Evolutionary conservation across 2,113 vertebrate genomes (phyloP).

Genomic region (Takifugu flavidus): DNA sequence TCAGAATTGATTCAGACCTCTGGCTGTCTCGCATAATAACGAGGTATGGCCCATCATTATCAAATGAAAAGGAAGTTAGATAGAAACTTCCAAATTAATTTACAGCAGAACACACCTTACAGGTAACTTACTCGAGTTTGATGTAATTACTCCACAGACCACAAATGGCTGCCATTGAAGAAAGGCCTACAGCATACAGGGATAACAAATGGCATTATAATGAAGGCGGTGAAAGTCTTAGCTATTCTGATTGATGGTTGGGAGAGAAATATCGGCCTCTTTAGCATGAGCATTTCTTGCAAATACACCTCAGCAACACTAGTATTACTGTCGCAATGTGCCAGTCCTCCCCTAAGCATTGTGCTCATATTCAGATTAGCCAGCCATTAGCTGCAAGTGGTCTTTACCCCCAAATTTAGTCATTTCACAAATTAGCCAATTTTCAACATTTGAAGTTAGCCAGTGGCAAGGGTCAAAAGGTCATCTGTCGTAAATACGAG

Average conservation of each 20-base stretch:
- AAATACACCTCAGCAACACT: slow-evolving; percentile 51
- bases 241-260: slow-evolving; percentile 58
- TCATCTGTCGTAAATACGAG: slow-evolving; percentile 67
- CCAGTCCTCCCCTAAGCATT: slow-evolving; percentile 54
- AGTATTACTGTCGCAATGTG: slow-evolving; percentile 50
- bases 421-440: slow-evolving; percentile 72
- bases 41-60: slow-evolving; percentile 65
- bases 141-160: slow-evolving; percentile 78
- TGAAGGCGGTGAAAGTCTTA: slow-evolving; percentile 66
- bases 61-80: slow-evolving; percentile 72
- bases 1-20: slow-evolving; percentile 28
- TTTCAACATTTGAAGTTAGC: slow-evolving; percentile 62
- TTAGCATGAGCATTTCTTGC: slow-evolving; percentile 45
- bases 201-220: slow-evolving; percentile 75
- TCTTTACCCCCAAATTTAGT: slow-evolving; percentile 65
- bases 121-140: slow-evolving; percentile 76
- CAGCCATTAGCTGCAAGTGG: slow-evolving; percentile 69
- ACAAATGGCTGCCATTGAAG: slow-evolving; percentile 79
- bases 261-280: slow-evolving; percentile 53
- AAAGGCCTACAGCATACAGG: slow-evolving; percentile 76
- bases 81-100: slow-evolving; percentile 79
- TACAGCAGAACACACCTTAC: slow-evolving; percentile 78
- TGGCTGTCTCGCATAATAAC: slow-evolving; percentile 67
- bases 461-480: slow-evolving; percentile 67
- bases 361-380: slow-evolving; percentile 66